Evolutionary conservation across 2,888 invertebrate genomes (phyloP).

Genomic region (Autographa gamma): DNA sequence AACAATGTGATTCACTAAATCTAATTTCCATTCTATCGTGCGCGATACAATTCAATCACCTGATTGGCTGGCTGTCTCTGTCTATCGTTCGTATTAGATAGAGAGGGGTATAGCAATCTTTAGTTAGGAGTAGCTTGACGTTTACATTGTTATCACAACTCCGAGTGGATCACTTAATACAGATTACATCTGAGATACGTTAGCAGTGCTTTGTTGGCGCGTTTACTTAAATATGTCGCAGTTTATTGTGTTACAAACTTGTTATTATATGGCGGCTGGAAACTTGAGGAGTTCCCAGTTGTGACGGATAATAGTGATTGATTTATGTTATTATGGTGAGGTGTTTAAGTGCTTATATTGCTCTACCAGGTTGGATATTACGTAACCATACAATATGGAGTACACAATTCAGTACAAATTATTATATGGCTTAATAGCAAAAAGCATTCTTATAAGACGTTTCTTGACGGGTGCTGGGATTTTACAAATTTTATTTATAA

Average conservation of each 20-base stretch:
- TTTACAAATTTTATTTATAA: too few species aligned
- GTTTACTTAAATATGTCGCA: slow-evolving; percentile 33
- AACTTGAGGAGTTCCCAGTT: slow-evolving; percentile 8
- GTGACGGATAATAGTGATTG: not conserved
- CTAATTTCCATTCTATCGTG: slow-evolving; percentile 58
- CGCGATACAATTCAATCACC: slow-evolving; percentile 60
- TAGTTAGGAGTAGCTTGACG: slow-evolving; percentile 38
- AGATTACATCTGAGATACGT: slow-evolving; percentile 54
- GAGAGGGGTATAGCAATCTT: slow-evolving; percentile 33
- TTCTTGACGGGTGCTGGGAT: too few species aligned
- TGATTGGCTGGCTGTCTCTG: slow-evolving; percentile 46
- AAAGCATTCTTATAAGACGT: too few species aligned
- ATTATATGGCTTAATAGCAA: too few species aligned
- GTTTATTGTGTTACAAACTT: slow-evolving; percentile 32
- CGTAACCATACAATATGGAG: not conserved
- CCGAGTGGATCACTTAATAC: slow-evolving; percentile 45
- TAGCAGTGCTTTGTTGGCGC: slow-evolving; percentile 47
- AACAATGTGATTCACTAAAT: slow-evolving; percentile 53
- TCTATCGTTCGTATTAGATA: slow-evolving; percentile 19
- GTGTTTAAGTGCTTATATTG: not conserved
- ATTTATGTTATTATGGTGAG: slow-evolving; percentile 7
- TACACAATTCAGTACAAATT: too few species aligned
- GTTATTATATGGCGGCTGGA: slow-evolving; percentile 17
- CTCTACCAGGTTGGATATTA: not conserved
- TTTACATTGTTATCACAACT: slow-evolving; percentile 51